Base-by-base conservation (phyloP, 2,888 invertebrate genomes). In the Rhingia campestris region DNA sequence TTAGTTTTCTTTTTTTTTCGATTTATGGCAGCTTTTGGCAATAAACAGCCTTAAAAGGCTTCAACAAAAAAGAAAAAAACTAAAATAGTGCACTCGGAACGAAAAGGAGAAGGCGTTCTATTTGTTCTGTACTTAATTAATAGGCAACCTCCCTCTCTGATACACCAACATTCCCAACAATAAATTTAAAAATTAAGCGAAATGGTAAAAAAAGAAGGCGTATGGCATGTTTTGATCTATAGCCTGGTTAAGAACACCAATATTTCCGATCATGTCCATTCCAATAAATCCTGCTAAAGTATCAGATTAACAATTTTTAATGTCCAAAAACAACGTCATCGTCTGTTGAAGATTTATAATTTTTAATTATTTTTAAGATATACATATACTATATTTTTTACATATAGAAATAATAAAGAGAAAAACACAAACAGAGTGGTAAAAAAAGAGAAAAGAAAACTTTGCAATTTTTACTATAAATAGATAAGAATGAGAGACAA, bases 291-390 rank as follows among this genome's bases (percentile, higher is more conserved):
- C 41, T 41, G 9, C 41, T 3, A 6, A 41, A 30, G n/a, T 45
- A 72, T 70, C 59, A 9, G 43, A 63, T 63, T 32, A 30, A 54
- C 54, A 22, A 53, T 49, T 74, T 67, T 45, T 43, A 30, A 67
- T 59, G 33, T 54, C 53, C 51, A 47, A 66, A 56, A 80, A 67
- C 56, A 70, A 79, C 35, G 64, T 72, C 73, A 69, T 79, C 73
- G 73, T 77, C 77, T 82, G 82, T 82, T 82, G 73, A 82, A 77
- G 56, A 79, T 69, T 79, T 77, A 9, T 82, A 82, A 41, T 73
- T 82, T 82, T 82, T 82, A 82, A 74, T 82, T 82, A 82, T 73
- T 82, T 79, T 77, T 82, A 82, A 82, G 82, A 64, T 77, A 82
- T 51, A 70, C 67, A 76, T 76, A 72, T 59, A 59, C 63, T 67